Base-by-base conservation (phyloP, 92 coral and sea anemone species). In the Porites cylindrica region DNA sequence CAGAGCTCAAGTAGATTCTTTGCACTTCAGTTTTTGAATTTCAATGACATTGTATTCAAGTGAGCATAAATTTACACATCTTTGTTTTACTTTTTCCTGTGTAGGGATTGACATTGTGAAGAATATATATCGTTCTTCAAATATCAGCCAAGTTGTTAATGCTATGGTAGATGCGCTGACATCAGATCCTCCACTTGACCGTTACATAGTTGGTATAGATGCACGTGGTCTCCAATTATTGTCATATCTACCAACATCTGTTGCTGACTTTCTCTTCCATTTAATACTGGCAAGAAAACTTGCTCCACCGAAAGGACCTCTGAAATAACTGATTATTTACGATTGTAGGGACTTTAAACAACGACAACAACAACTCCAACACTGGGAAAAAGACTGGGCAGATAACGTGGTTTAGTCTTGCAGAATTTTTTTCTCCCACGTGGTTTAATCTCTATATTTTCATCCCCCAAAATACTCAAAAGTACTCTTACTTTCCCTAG, bases 91-190 rank as follows among this genome's bases (percentile, higher is more conserved):
- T 23, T 17, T 56, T 10, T 14, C 21, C 18, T 72, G 59, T 72
- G 13, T 71, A 83, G 87, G 59, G 62, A 58, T 65, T 66, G 58
- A 19, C 5, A n/a, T 80, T 72, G n/a, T 63, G 67, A 66, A 19
- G 14, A 60, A 51, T 88, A 11, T 67, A 21, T 17, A 82, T 59
- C 73, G 81, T 67, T 10, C 9, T 58, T 56, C 79, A 70, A 76
- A 88, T 62, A 70, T 82, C 24, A 74, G 10, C 7, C 76, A 80
- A 66, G 96, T 93, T 76, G 82, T 77, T 3, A 77, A 91, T 60
- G 88, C 96, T 51, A 65, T 91, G 12, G 73, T 91, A 17, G 92
- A 93, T 26, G 96, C 81, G 43, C 90, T 93, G 75, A 90, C 85
- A 23, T 88, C 92, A 78, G 62, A 66, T 24, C 81, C 84, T 60